Base-by-base conservation (phyloP, 2,113 vertebrate species). In the Apodemus speciosus region DNA sequence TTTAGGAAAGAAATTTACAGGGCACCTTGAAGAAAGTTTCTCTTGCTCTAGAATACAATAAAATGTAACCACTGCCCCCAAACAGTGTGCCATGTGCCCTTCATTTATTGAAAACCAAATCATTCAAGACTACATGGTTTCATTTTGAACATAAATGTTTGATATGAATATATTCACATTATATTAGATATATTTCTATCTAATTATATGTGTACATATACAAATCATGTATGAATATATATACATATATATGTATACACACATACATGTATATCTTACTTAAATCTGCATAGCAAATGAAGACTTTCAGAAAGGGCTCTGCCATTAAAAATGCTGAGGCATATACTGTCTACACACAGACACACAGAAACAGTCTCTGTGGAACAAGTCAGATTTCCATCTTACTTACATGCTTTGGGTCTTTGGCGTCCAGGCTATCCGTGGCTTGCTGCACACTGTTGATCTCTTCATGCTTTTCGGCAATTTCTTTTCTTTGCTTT, bases 341-440 rank as follows among this genome's bases (percentile, higher is more conserved):
- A 56, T 16, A 9, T 79, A 84, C 49, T 68, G 56, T 51, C 38
- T 51, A 89, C 9, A 64, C 6, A 81, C 46, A 94, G 88, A 79
- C 20, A 64, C 4, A 85, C n/a, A 94, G 90, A 0, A 32, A 73
- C 53, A 75, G 11, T 83, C 40, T 32, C 46, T 27, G 64, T 1
- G 94, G 58, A 95, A 89, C 23, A 92, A 89, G 73, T n/a, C 49
- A 53, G 43, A 49, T 40, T 84, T 58, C 92, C 62, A 53, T 21
- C 92, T 94, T 97, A 98, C 99, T 98, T 93, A 99, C 99, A 8
- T 98, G 97, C 93, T 96, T 98, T 72, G 98, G 97, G 88, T 99
- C 98, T 95, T 97, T 94, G 68, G 97, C 97, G 89, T 98, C 97
- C 93, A 98, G 32, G 60, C 90, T 96, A 25, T 95, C 96, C 86